Evolutionary conservation across 2,888 invertebrate genomes (phyloP), one percentile per base, ranked within the genome.

Genomic region (Julus scandinavius): DNA sequence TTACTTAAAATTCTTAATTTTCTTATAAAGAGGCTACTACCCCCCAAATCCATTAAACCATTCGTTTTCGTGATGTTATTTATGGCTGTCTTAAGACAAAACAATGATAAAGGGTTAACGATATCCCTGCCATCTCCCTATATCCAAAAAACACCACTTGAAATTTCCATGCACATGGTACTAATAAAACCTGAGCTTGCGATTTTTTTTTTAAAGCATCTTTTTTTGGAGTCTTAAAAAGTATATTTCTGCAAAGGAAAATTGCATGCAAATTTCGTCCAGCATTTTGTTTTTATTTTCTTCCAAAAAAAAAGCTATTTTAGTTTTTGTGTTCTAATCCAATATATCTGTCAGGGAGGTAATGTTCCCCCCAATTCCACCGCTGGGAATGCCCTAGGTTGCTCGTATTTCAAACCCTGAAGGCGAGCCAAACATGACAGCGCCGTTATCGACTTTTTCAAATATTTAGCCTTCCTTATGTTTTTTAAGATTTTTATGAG

Each of bases 361-460:
- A 80, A 80, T 80, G 80, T 38, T 40, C 5, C 80, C 38, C 7
- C 6, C 11, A 15, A 80, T 80, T 38, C 80, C 80, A 80, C 80
- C 80, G 80, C 80, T 80, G 80, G 80, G 80, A 80, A 80, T 80
- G 80, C 80, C 80, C 80, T 63, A 40, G 80, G 38, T 80, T 15
- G 80, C 80, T 80, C 80, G 80, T 80, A 80, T 80, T 80, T 80
- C 80, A 80, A 80, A 40, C 80, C 80, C 38, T 20, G 11, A 29
- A 29, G 29, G 29, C 13, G 7, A 72, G 72, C 72, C 72, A 72
- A 38, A 80, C 80, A 80, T 38, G 80, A 80, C 80, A 80, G 38
- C 38, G 80, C 15, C 80, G 38, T 40, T 38, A 80, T 80, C 80
- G 80, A 80, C 80, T 80, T 80, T 80, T 29, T 80, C 54, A 80